phyloP scores from a whole-genome alignment of 2,113 vertebrate species.

The Zosterops japonicus region DNA sequence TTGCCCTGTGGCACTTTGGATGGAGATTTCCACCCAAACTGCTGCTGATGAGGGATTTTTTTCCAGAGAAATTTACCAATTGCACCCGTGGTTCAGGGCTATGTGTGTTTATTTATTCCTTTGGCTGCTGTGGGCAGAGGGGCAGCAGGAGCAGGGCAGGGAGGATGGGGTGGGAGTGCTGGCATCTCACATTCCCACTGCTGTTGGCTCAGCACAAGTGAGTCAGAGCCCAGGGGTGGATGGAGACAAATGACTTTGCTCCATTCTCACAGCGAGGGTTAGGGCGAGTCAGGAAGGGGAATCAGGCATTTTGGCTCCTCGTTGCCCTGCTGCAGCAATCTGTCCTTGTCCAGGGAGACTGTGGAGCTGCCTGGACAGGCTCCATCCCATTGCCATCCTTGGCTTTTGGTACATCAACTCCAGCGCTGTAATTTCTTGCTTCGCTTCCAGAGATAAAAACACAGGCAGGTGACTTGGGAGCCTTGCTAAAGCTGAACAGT shows the following conservation, averaged over 20 bases:
- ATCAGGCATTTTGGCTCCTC: fast-evolving
- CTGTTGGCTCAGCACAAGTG: not conserved
- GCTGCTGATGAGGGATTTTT: fast-evolving
- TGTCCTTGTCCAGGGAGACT: not conserved
- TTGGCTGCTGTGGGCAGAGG: not conserved
- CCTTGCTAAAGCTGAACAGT: not conserved
- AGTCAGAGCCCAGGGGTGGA: constrained; percentile 17
- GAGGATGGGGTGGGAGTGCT: not conserved
- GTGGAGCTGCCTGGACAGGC: not conserved
- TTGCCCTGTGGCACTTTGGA: not conserved
- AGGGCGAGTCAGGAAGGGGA: not conserved
- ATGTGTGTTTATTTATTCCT: not conserved
- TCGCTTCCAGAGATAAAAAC: not conserved
- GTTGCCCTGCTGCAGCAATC: not conserved
- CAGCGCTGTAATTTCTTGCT: not conserved
- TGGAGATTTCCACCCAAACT: not conserved
- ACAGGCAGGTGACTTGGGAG: not conserved
- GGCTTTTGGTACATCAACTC: not conserved
- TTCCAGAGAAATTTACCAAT: not conserved
- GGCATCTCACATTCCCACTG: not conserved
- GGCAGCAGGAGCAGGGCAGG: not conserved
- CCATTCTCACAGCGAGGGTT: not conserved
- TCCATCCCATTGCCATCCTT: not conserved
- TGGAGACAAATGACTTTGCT: not conserved
- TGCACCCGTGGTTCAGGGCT: not conserved